Base-by-base conservation (phyloP, 2,888 invertebrate species). In the Meiosimyza decipiens region DNA sequence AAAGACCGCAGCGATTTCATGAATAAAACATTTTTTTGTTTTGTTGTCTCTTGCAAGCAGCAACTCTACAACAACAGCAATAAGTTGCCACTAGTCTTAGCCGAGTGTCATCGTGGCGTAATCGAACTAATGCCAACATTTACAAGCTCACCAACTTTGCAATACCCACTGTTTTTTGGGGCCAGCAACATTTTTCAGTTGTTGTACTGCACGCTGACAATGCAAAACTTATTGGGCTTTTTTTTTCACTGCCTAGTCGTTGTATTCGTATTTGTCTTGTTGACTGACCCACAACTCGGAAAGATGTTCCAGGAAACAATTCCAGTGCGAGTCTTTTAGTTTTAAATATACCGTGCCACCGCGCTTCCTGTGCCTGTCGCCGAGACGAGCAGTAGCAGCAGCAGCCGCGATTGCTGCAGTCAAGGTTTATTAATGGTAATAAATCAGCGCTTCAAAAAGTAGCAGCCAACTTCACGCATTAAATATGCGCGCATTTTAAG, bases 341-440 rank as follows among this genome's bases (percentile, higher is more conserved):
- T 33, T 28, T 50, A 50, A 18, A 50, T 28, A 16, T 18, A 47
- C 47, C 57, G 18, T 18, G 16, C 22, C 49, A 13, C 59, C 18
- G 18, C 59, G 22, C 59, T 60, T 33, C 59, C 15, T 13, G 13
- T n/a, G 22, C 2, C 59, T 22, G 13, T 64, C 9, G 16, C 6
- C 28, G 28, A 28, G 64, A 18, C 16, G 33, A 18, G 57, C n/a
- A 18, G 59, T 3, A 12, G 12, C n/a, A 16, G 54, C n/a, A 16
- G 54, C n/a, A 6, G 54, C 57, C 6, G 11, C 16, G 12, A 52
- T n/a, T 69, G 47, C 18, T 62, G 50, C 64, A 16, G 60, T 50
- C 28, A 52, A 57, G 64, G 54, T 71, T 71, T 71, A 71, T 71
- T 71, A 71, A 71, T 50, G 57, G 65, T 64, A 71, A 71, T 71